These are phyloP conservation scores for Ammodytes marinus DNA, from an alignment of 2,113 vertebrate genomes.

Conservation along the genomic window DNA sequence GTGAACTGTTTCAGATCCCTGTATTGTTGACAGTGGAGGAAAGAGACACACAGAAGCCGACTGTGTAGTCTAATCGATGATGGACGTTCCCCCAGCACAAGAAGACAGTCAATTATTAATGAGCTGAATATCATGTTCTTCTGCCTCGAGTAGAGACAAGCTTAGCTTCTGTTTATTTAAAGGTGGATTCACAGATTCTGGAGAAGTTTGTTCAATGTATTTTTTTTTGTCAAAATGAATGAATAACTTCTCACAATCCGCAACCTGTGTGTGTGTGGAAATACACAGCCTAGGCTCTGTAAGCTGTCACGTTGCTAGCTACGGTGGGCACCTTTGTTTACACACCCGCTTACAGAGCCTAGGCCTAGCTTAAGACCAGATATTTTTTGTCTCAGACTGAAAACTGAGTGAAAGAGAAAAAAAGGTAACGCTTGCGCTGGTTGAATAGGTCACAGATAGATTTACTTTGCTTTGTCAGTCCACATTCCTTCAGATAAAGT, in stretches of 20 bases:
- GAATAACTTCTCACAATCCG: too few species aligned
- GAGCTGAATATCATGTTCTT: conserved; percentile 72
- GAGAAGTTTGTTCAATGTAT: too few species aligned
- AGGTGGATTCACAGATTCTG: too few species aligned
- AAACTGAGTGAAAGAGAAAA: background rate
- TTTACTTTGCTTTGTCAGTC: conserved; percentile 20
- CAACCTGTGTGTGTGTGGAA: too few species aligned
- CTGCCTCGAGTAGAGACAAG: conserved; percentile 33
- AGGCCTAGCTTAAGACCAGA: too few species aligned
- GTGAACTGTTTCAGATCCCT: background rate
- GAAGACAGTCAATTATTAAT: conserved; percentile 72
- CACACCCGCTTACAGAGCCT: too few species aligned
- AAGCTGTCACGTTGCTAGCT: too few species aligned
- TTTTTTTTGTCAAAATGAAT: too few species aligned
- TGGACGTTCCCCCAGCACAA: conserved; percentile 44
- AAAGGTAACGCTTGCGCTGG: background rate
- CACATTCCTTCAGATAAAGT: conserved; percentile 45
- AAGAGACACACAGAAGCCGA: conserved; percentile 14
- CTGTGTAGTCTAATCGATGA: conserved; percentile 55
- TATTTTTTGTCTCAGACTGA: too few species aligned
- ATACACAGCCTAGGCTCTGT: too few species aligned
- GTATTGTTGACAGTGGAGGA: conserved; percentile 37
- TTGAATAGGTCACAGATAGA: background rate
- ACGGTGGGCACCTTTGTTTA: too few species aligned
- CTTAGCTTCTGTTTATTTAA: conserved; percentile 27